Evolutionary conservation across 2,797 vertebrate species (phyloP), one percentile per base, ranked within the genome.

Genomic region (Melanotaenia maccullochi): DNA sequence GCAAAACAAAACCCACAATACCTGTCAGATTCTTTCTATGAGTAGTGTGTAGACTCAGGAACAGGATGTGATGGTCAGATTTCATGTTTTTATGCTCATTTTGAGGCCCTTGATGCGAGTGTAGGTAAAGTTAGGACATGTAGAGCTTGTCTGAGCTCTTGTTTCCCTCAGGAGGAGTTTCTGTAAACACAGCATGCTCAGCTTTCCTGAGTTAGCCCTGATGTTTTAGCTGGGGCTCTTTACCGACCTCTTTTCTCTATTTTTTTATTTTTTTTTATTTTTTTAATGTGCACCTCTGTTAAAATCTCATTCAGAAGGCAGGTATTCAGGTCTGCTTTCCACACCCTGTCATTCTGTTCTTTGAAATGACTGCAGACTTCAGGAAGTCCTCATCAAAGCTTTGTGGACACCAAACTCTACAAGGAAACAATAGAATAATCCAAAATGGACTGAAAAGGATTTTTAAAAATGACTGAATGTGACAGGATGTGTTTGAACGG

Each of bases 101-200:
- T 60, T 69, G 70, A 75, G 49, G 25, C 6, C 71, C 59, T 56
- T 40, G 13, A 64, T 60, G 79, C 42, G 60, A 57, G 22, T n/a
- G 68, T 63, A 52, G 32, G 69, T 65, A 9, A 79, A 77, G 64
- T 75, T 59, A 63, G 62, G 69, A 63, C 64, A 57, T 60, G 67
- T 82, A 75, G 83, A 77, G 74, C 65, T 73, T 36, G 63, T 73
- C 71, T 44, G 71, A 77, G 81, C 78, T 77, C 78, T 82, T 73
- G 69, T 85, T 70, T 75, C 55, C 71, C 83, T 81, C 79, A 86
- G 82, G 82, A 87, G 83, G 81, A 67, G 73, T 84, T 79, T 83
- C 63, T 80, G 71, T 81, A 73, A 83, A 85, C 78, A 75, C 61
- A 30, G 68, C 74, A 65, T 63, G 65, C 63, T 28, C 40, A 81